A percentile compares a stretch with the other conserved stretches of the same genome.
Conservation (phyloP, 2,113 vertebrate species). For the Eupsittula cactorum region DNA sequence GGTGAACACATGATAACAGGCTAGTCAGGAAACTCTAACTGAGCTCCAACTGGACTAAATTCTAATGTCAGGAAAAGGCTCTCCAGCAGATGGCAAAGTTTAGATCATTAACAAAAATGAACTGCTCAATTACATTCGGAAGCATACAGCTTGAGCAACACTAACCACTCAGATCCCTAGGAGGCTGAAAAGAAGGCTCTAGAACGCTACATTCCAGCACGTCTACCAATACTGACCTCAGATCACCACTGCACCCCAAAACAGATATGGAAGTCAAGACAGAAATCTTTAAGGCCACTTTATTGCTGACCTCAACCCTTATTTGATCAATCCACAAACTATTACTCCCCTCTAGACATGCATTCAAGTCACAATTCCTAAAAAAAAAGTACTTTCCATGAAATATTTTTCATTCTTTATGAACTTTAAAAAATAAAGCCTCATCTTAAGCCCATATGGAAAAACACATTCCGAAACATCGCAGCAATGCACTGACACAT, state of each 20-base stretch:
- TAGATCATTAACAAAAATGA: slow-evolving; percentile 47
- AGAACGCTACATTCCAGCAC: neutral
- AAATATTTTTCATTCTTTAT: neutral
- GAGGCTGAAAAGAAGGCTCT: neutral
- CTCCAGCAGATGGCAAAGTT: slow-evolving; percentile 67
- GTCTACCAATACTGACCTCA: neutral
- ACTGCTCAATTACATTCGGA: slow-evolving; percentile 21
- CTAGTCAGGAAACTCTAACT: neutral
- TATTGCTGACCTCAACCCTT: neutral
- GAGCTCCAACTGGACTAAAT: slow-evolving; percentile 47
- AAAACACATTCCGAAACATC: neutral
- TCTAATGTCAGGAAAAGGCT: slow-evolving; percentile 33
- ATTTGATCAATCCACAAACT: neutral
- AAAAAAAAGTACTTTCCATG: neutral
- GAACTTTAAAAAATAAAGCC: neutral
- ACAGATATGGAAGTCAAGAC: neutral
- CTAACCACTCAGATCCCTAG: neutral
- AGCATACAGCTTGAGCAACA: neutral
- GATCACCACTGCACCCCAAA: neutral
- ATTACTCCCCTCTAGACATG: neutral
- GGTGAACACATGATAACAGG: neutral
- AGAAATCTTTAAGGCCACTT: neutral
- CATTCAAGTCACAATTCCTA: neutral
- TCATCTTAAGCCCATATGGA: neutral
- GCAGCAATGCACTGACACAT: neutral